These are phyloP conservation scores for fruit fly (Drosophila melanogaster) DNA, from an alignment of 1,140 invertebrate species.

Conservation along the genomic window Release_6_plus_ISO1_MT NT_037436.4:1152001-1152500, in stretches of 20 bases:
- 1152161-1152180: conserved; percentile 76
- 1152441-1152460: conserved; percentile 63
- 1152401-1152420: conserved; percentile 60
- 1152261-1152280: conserved; percentile 5
- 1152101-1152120: conserved; percentile 74
- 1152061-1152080: conserved; percentile 57
- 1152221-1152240: conserved; percentile 30
- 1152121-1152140: conserved; percentile 80
- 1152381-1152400: conserved; percentile 62
- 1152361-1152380: conserved; percentile 11
- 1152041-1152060: conserved; percentile 56
- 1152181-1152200: conserved; percentile 82
- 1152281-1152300: conserved; percentile 27
- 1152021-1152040: conserved; percentile 44
- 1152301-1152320: neutral
- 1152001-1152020: conserved; percentile 50
- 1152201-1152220: conserved; percentile 40
- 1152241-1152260: conserved; percentile 31
- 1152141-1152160: conserved; percentile 56
- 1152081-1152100: conserved; percentile 52
- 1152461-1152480: conserved; percentile 55
- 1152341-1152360: conserved; percentile 4
- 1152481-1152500: conserved; percentile 58
- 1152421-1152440: conserved; percentile 64
- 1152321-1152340: conserved; percentile 6